Percentiles rank a stretch among this genome's conserved stretches.
These are phyloP conservation scores for Cochlearius cochlearius DNA, from an alignment of 2,113 vertebrate species.

Conservation along the genomic window DNA sequence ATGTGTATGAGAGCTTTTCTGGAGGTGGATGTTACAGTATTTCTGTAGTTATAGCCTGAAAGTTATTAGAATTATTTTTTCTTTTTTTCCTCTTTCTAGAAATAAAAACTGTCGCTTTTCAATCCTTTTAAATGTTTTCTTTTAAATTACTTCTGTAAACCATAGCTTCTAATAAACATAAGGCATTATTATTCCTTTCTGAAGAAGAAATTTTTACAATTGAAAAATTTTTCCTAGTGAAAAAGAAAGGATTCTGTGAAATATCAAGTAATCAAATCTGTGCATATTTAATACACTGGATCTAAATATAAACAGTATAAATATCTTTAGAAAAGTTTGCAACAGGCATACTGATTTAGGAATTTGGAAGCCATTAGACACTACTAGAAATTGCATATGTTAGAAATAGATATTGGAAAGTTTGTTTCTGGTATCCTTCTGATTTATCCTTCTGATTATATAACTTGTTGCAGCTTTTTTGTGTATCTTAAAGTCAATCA, in stretches of 20 bases:
- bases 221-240: neutral
- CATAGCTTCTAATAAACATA: neutral
- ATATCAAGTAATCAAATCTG: neutral
- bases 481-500: neutral
- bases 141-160: neutral
- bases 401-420: neutral
- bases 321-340: neutral
- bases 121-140: neutral
- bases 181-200: neutral
- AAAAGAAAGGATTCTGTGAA: neutral
- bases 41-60: neutral
- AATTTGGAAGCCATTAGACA: neutral
- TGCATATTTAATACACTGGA: neutral
- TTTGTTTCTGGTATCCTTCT: neutral
- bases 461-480: neutral
- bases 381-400: neutral
- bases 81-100: neutral
- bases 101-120: neutral
- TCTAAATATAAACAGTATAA: neutral
- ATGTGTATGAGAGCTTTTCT: neutral
- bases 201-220: neutral
- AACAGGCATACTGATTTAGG: neutral
- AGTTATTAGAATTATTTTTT: neutral
- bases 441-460: neutral
- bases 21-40: neutral